Base-by-base conservation (phyloP, 2,113 vertebrate genomes). In the Passer domesticus region DNA sequence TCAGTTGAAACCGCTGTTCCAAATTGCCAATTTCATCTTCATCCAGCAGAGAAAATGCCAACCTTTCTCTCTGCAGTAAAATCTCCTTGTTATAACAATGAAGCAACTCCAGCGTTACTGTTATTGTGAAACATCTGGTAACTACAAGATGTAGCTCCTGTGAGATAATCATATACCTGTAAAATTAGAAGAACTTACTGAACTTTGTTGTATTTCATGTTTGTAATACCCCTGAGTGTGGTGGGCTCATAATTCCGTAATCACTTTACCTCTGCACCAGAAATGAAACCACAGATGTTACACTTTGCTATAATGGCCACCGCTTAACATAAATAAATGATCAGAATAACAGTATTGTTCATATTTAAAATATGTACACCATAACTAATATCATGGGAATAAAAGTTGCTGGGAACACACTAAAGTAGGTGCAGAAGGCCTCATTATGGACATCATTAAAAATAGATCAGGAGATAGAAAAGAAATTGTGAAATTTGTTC, bases 91-190 rank as follows among this genome's bases (percentile, higher is more conserved):
- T 98, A 94, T 92, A 98, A 96, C 96, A 98, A 91, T 59, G 92
- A 96, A 97, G 88, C 89, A 93, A 95, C 94, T 96, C 80, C 75
- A 96, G 92, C 97, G 91, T 97, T 97, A 94, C 90, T 93, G 90
- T 95, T 97, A 96, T 96, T 96, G 88, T 94, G 97, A 94, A 97
- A 98, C 98, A 98, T 98, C 98, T 98, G 98, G 97, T 97, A 97
- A 91, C 91, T 95, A 95, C 96, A 98, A 96, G 96, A 98, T 94
- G 96, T 87, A 94, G 79, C 79, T 98, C 97, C 97, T 96, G 69
- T 90, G 97, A 98, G 97, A 97, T 97, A 97, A 96, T 94, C 93
- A 83, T 73, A 89, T 87, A 8, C 23, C 72, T 96, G 74, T 92
- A 97, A 98, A 97, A 97, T 97, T 78, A 92, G 89, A 91, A 97